phyloP scores from a whole-genome alignment of 2,797 vertebrate species.

The Cossypha niveicapilla region DNA sequence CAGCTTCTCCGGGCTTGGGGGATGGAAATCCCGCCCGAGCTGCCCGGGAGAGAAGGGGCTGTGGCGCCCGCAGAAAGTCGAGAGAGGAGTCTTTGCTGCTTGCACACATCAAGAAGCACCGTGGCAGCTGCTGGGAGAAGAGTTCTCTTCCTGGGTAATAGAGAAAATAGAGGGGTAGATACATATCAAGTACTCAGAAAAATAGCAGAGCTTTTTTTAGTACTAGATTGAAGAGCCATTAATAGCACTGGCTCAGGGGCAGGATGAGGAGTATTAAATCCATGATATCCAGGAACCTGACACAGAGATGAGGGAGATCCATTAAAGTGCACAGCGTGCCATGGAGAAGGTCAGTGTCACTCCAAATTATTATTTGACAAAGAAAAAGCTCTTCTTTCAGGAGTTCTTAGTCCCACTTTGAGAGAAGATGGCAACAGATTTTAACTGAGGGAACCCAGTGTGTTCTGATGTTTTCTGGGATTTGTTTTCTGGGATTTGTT shows the following conservation, averaged over 20 bases:
- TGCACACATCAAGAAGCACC: neutral
- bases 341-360: neutral
- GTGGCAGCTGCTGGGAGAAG: neutral
- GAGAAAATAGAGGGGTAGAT: neutral
- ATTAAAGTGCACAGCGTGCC: neutral
- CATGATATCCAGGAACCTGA: neutral
- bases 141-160: neutral
- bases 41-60: neutral
- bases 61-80: neutral
- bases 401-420: neutral
- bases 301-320: neutral
- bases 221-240: neutral
- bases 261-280: neutral
- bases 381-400: neutral
- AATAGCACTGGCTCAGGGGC: neutral
- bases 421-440: neutral
- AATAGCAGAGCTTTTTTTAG: neutral
- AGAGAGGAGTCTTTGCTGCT: neutral
- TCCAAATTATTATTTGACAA: neutral
- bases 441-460: neutral
- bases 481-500: neutral
- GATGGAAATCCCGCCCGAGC: accelerated
- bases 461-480: neutral
- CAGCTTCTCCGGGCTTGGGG: accelerated
- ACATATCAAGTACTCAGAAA: neutral